phyloP scores from a whole-genome alignment of 2,113 vertebrate species.

The Anhinga rufa region DNA sequence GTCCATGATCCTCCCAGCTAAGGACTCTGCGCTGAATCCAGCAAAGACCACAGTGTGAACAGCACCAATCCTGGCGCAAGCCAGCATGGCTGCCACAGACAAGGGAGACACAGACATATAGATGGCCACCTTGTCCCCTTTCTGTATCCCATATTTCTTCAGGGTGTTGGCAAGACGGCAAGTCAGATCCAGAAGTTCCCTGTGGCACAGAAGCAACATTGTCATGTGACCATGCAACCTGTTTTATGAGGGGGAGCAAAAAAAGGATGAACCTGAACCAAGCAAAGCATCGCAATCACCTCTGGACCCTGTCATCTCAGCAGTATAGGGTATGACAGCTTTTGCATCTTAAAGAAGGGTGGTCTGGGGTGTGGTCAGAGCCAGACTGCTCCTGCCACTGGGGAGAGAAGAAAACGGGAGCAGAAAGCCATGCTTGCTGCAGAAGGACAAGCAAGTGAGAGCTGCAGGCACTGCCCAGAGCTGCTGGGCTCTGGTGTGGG shows the following conservation, averaged over 20 bases:
- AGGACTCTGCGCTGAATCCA: conserved; percentile 87
- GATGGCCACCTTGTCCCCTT: conserved; percentile 87
- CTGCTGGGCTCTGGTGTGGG: background rate
- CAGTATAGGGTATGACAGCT: background rate
- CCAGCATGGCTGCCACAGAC: conserved; percentile 88
- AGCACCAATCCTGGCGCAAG: conserved; percentile 86
- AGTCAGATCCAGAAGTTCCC: conserved; percentile 89
- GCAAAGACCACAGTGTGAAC: conserved; percentile 89
- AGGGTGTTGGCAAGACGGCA: conserved; percentile 89
- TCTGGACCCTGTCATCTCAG: background rate
- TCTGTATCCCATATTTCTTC: conserved; percentile 81
- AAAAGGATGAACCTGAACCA: background rate
- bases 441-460: background rate
- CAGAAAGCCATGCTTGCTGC: background rate
- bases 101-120: conserved; percentile 87
- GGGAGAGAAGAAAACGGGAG: background rate
- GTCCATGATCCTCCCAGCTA: conserved; percentile 86
- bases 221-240: background rate
- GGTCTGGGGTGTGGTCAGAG: background rate
- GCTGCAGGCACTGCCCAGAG: background rate
- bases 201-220: conserved; percentile 11
- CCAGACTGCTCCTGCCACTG: background rate
- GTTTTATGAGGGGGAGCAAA: accelerated
- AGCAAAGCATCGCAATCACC: accelerated
- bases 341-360: background rate